phyloP scores from a whole-genome alignment of 1,140 invertebrate genomes.

The Bombus cullumanus region DNA sequence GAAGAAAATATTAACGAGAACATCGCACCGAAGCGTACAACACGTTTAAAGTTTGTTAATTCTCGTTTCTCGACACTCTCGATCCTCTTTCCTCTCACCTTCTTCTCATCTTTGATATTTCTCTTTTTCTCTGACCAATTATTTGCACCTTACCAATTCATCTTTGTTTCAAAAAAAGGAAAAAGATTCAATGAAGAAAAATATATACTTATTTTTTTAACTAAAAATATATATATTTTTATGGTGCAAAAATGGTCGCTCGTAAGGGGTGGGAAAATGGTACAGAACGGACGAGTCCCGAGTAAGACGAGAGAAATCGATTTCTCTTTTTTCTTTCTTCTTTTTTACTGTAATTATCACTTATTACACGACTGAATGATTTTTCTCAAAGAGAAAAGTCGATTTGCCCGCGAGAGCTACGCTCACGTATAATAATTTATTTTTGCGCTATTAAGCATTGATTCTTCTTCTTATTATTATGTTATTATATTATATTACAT shows the following conservation, averaged over 20 bases:
- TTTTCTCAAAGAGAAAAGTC: constrained; percentile 22
- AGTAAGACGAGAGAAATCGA: constrained; percentile 15
- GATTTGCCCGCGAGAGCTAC: constrained; percentile 10
- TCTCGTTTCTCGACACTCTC: constrained; percentile 17
- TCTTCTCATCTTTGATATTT: neutral
- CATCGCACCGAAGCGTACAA: constrained; percentile 31
- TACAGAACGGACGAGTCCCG: neutral
- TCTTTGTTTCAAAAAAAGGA: neutral
- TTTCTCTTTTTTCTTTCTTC: neutral
- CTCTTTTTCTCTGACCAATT: neutral
- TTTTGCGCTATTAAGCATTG: constrained; percentile 42
- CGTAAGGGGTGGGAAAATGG: constrained; percentile 6
- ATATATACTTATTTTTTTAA: neutral
- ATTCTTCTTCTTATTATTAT: constrained; percentile 33
- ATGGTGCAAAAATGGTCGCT: neutral
- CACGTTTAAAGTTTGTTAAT: constrained; percentile 24
- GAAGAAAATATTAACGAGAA: neutral
- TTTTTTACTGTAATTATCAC: constrained; percentile 29
- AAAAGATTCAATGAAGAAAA: neutral
- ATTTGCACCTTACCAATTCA: neutral
- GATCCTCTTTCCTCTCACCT: neutral
- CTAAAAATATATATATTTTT: neutral
- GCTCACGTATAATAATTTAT: constrained; percentile 62
- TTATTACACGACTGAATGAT: constrained; percentile 34
- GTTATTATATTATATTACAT: constrained; percentile 45